These are phyloP conservation scores for Exocentrus adspersus DNA, from an alignment of 2,888 invertebrate genomes.

Conservation along the genomic window DNA sequence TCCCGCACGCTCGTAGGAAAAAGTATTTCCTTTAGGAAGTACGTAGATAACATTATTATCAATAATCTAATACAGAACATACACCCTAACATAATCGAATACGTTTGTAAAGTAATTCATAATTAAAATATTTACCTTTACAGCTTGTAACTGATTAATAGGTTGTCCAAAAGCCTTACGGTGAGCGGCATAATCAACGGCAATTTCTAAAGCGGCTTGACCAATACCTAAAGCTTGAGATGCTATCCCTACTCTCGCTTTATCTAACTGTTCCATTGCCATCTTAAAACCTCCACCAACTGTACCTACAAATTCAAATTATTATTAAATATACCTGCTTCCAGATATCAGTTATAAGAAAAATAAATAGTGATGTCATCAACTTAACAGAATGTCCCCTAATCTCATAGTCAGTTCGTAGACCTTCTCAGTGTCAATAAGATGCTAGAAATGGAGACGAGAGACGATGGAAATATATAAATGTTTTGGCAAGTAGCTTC, in stretches of 20 bases:
- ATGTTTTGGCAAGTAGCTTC: no score
- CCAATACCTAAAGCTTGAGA: conserved; percentile 80
- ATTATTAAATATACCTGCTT: no score
- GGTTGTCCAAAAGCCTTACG: conserved; percentile 75
- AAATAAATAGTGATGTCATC: no score
- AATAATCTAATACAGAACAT: conserved; percentile 12
- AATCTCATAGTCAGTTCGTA: no score
- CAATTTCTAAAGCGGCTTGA: conserved; percentile 80
- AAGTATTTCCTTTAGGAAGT: no score
- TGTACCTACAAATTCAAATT: conserved; percentile 51
- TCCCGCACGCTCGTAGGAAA: no score
- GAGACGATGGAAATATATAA: no score
- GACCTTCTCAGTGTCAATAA: no score
- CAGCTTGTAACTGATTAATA: conserved; percentile 73
- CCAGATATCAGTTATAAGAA: no score
- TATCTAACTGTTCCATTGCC: conserved; percentile 77
- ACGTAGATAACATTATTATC: neutral
- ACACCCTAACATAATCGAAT: neutral
- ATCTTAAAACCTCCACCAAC: conserved; percentile 76
- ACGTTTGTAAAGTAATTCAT: neutral
- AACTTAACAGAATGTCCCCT: no score
- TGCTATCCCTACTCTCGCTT: conserved; percentile 79
- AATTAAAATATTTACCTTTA: conserved; percentile 66
- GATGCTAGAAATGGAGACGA: no score
- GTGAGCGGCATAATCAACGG: conserved; percentile 73